Conservation (phyloP, 2,797 vertebrate species). For the Podargus strigoides region DNA sequence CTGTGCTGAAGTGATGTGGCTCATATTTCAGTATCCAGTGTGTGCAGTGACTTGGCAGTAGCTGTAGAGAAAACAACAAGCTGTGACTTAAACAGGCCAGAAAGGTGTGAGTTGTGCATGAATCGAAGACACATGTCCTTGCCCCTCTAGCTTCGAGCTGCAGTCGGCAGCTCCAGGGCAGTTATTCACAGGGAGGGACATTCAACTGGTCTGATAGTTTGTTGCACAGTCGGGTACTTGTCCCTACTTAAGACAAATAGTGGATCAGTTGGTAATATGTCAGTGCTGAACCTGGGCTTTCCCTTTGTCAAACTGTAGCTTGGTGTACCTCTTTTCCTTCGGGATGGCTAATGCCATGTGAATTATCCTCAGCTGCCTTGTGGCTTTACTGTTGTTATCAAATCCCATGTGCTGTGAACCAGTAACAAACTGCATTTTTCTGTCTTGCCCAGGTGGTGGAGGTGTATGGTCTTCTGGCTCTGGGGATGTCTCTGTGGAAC, state of each 20-base stretch:
- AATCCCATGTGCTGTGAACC: neutral
- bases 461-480: conserved; percentile 92
- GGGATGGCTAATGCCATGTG: neutral
- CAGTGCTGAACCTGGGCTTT: neutral
- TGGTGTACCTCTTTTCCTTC: neutral
- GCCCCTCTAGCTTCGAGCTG: neutral
- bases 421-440: neutral
- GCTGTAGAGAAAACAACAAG: neutral
- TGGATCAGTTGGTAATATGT: neutral
- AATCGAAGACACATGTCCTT: neutral
- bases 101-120: neutral
- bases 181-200: neutral
- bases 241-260: neutral
- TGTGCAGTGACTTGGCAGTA: neutral
- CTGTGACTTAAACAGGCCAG: neutral
- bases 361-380: neutral
- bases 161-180: neutral
- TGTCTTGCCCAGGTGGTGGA: conserved; percentile 87
- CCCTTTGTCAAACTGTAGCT: neutral
- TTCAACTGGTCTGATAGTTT: neutral
- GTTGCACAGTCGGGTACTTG: neutral
- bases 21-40: neutral
- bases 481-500: conserved; percentile 99
- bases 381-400: neutral
- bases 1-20: neutral